Percentiles rank a stretch among this genome's conserved stretches.
These are phyloP conservation scores for Noctua pronuba DNA, from an alignment of 2,888 invertebrate genomes.

Conservation along the genomic window DNA sequence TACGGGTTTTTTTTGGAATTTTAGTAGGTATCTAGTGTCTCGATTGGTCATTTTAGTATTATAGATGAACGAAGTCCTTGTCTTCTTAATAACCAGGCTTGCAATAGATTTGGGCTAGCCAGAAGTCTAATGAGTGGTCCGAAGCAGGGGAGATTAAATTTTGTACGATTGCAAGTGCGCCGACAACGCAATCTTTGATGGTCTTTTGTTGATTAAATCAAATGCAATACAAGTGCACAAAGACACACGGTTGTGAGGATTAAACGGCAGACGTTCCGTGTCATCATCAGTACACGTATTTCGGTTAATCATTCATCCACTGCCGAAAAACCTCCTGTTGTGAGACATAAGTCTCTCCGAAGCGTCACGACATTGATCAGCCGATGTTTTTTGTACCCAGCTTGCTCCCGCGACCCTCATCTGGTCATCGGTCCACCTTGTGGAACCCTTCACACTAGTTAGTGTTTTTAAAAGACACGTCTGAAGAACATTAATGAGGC, in stretches of 20 bases:
- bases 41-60: conserved; percentile 1
- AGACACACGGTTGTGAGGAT: background rate
- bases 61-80: background rate
- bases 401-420: background rate
- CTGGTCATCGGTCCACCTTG: background rate
- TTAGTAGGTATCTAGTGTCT: background rate
- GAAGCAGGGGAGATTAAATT: background rate
- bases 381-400: background rate
- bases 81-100: background rate
- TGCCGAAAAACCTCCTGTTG: background rate
- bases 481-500: background rate
- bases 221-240: background rate
- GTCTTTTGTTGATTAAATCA: background rate
- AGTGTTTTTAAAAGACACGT: background rate
- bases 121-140: background rate
- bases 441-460: background rate
- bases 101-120: background rate
- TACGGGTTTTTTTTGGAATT: background rate
- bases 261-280: background rate
- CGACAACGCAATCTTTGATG: background rate
- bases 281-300: background rate
- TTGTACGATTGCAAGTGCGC: background rate
- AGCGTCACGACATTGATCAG: background rate
- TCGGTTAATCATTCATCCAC: background rate
- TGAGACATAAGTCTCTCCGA: background rate